Evolutionary conservation across 2,113 vertebrate species (phyloP).

Genomic region (Ictalurus punctatus): DNA sequence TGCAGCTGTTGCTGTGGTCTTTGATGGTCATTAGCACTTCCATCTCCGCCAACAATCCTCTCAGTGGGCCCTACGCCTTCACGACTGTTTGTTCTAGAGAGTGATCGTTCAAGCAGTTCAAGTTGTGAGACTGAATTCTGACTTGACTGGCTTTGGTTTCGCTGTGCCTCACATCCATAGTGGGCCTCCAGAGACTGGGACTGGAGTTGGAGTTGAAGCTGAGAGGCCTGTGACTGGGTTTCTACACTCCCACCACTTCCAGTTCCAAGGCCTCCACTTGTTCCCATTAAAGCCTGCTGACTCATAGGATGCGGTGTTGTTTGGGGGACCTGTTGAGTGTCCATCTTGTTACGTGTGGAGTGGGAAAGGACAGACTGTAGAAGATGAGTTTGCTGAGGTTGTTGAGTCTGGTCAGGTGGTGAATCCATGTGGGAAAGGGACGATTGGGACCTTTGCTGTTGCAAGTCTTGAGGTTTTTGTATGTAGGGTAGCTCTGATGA

Average conservation of each 20-base stretch:
- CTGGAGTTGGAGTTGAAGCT: constrained; percentile 77
- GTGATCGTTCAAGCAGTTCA: constrained; percentile 71
- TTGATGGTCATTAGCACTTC: constrained; percentile 58
- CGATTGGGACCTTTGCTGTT: constrained; percentile 65
- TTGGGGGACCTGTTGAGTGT: constrained; percentile 62
- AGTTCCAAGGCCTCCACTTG: constrained; percentile 54
- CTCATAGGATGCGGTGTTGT: constrained; percentile 64
- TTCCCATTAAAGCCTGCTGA: constrained; percentile 72
- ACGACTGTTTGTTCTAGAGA: constrained; percentile 62
- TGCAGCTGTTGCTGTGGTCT: constrained; percentile 64
- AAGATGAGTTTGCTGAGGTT: constrained; percentile 69
- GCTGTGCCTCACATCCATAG: constrained; percentile 71
- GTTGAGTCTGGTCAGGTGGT: constrained; percentile 68
- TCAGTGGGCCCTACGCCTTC: constrained; percentile 62
- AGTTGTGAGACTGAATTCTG: constrained; percentile 71
- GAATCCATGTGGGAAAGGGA: constrained; percentile 75
- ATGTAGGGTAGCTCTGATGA: constrained; percentile 71
- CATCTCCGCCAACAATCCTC: constrained; percentile 60
- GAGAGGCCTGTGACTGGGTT: constrained; percentile 70
- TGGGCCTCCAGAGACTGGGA: constrained; percentile 77
- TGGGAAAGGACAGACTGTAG: constrained; percentile 84
- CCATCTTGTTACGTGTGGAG: constrained; percentile 73
- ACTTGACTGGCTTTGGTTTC: constrained; percentile 68
- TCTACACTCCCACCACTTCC: constrained; percentile 63
- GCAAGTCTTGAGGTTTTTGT: constrained; percentile 69